Percentiles rank a stretch among this genome's conserved stretches.
These are phyloP conservation scores for Anolis carolinensis DNA, from an alignment of 2,113 vertebrate species.

Conservation along the genomic window DNA sequence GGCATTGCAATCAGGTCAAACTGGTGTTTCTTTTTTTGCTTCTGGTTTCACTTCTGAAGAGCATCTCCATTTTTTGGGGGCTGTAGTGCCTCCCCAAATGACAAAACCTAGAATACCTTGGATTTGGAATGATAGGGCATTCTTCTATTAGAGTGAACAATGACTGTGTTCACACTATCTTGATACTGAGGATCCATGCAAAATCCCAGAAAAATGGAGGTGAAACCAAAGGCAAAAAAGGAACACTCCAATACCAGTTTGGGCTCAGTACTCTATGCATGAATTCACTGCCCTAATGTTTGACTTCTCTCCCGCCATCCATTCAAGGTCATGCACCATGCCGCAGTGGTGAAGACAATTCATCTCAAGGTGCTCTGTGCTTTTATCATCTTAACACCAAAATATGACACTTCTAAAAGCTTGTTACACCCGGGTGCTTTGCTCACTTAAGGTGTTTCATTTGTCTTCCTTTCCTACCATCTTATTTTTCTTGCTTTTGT, in stretches of 20 bases:
- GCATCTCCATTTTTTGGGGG: too few species aligned
- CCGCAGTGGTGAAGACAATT: neutral
- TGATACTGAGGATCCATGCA: too few species aligned
- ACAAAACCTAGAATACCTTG: too few species aligned
- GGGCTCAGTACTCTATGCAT: neutral
- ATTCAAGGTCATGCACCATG: neutral
- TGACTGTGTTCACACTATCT: too few species aligned
- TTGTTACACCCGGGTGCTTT: slow-evolving; percentile 26
- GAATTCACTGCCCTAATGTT: neutral
- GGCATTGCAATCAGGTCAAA: too few species aligned
- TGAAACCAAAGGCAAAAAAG: neutral
- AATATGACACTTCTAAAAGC: neutral
- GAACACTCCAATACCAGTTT: neutral
- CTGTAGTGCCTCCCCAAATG: too few species aligned
- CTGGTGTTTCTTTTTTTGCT: too few species aligned
- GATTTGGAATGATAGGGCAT: too few species aligned
- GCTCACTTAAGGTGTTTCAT: neutral
- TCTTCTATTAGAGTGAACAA: too few species aligned
- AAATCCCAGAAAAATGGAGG: neutral
- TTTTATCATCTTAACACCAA: slow-evolving; percentile 31
- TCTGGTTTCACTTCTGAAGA: too few species aligned
- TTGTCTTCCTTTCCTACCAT: neutral
- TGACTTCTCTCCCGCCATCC: accelerated
- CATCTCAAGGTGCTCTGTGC: neutral
- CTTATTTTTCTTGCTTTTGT: neutral